A percentile compares a stretch with the other conserved stretches of the same genome.
These are phyloP conservation scores for Campopleginae sp. DNA, from an alignment of 2,888 invertebrate genomes.

Conservation along the genomic window DNA sequence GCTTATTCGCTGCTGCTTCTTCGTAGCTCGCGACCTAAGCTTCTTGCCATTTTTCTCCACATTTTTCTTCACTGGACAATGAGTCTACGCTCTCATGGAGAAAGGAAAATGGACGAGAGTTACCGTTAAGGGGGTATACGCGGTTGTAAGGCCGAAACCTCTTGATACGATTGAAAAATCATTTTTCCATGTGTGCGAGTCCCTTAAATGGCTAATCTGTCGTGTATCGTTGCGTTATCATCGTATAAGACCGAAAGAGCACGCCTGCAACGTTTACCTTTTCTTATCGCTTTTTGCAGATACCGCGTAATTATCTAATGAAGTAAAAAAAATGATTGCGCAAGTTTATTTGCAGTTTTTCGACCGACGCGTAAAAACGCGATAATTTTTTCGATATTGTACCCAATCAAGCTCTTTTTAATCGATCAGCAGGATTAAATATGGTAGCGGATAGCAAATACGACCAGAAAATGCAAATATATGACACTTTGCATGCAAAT, in stretches of 20 bases:
- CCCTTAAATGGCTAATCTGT: not conserved
- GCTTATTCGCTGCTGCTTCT: slow-evolving; percentile 25
- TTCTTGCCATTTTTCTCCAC: slow-evolving; percentile 36
- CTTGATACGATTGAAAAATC: not conserved
- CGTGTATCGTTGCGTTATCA: not conserved
- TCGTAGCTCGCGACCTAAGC: slow-evolving; percentile 43
- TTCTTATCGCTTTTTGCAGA: not conserved
- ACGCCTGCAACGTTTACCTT: not conserved
- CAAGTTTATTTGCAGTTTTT: not conserved
- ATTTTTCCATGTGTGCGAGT: not conserved
- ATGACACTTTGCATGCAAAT: not conserved
- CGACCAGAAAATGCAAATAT: not conserved
- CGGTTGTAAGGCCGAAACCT: too few species aligned
- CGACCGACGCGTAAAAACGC: not conserved
- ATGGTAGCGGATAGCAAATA: not conserved
- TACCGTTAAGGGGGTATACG: too few species aligned
- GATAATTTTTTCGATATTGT: not conserved
- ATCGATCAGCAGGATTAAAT: not conserved
- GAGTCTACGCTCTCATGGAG: not conserved
- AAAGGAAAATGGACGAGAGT: too few species aligned
- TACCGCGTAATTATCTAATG: not conserved
- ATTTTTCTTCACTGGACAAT: slow-evolving; percentile 35
- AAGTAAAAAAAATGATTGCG: not conserved
- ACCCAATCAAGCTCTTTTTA: not conserved
- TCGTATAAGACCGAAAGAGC: not conserved